Evolutionary conservation across 2,888 invertebrate species (phyloP).

Genomic region (Drosophila tripunctata): DNA sequence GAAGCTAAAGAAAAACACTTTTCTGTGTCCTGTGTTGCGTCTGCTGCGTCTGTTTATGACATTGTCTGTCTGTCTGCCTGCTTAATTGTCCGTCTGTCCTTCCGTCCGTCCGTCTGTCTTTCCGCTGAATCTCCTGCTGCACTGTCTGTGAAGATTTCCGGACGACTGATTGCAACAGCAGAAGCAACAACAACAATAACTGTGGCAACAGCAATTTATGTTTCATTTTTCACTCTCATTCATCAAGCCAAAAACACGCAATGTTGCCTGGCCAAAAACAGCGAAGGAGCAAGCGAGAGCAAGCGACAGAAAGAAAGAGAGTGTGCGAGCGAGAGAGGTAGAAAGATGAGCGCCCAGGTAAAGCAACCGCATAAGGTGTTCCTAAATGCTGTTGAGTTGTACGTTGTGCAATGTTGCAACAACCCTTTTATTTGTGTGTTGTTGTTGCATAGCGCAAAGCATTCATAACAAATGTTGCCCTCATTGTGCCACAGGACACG

Average conservation of each 20-base stretch:
- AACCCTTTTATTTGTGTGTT: conserved; percentile 55
- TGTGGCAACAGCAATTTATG: conserved; percentile 55
- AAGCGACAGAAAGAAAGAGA: conserved; percentile 16
- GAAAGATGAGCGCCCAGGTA: conserved; percentile 44
- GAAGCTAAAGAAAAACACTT: conserved; percentile 51
- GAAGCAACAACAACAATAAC: conserved; percentile 23
- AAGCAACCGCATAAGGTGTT: conserved; percentile 49
- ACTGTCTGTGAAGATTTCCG: conserved; percentile 74
- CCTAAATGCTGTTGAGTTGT: conserved; percentile 30
- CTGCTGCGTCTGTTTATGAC: conserved; percentile 58
- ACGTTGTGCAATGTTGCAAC: conserved; percentile 42
- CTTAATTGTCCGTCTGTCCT: conserved; percentile 16
- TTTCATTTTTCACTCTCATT: conserved; percentile 72
- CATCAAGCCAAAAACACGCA: conserved; percentile 71
- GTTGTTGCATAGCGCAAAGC: conserved; percentile 22
- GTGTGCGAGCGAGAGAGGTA: conserved; percentile 19
- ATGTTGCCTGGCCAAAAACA: conserved; percentile 35
- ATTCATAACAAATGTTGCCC: conserved; percentile 47
- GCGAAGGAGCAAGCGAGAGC: conserved; percentile 21
- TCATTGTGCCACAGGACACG: conserved; percentile 40
- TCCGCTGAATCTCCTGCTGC: conserved; percentile 32
- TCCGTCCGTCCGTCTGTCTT: conserved; percentile 25
- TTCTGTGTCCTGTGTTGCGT: conserved; percentile 51
- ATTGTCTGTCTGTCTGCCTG: conserved; percentile 33
- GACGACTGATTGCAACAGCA: conserved; percentile 76